These are phyloP conservation scores for Plagiodera versicolora DNA, from an alignment of 2,888 invertebrate genomes.

Conservation along the genomic window DNA sequence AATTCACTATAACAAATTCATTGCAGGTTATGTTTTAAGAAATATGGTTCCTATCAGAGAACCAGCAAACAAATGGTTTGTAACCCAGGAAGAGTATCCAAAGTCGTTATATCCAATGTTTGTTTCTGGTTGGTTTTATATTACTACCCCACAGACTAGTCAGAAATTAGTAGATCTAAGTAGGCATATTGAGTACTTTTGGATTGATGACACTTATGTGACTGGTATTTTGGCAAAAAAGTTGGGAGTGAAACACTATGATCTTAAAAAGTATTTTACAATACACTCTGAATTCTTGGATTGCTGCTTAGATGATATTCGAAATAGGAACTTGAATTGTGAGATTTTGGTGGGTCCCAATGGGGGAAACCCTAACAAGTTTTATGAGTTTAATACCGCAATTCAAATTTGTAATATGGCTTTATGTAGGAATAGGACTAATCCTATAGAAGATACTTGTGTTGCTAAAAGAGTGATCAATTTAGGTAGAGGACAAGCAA, in stretches of 20 bases:
- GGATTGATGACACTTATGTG: constrained; percentile 89
- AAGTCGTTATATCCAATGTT: constrained; percentile 69
- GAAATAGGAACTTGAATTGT: constrained; percentile 61
- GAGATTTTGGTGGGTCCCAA: constrained; percentile 75
- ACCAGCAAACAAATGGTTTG: constrained; percentile 78
- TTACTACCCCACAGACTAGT: constrained; percentile 70
- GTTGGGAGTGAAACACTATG: constrained; percentile 60
- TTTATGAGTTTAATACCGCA: constrained; percentile 67
- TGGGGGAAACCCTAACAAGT: constrained; percentile 72
- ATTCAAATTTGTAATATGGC: constrained; percentile 62
- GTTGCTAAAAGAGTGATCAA: constrained; percentile 54
- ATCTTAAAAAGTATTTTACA: constrained; percentile 66
- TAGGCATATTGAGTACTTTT: constrained; percentile 69
- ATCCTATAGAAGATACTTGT: constrained; percentile 62
- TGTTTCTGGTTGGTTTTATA: constrained; percentile 83
- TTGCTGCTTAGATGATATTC: constrained; percentile 71
- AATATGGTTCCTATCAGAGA: constrained; percentile 66
- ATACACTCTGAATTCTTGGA: constrained; percentile 72
- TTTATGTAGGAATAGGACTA: constrained; percentile 58
- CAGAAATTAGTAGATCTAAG: constrained; percentile 61
- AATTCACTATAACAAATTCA: constrained; percentile 44
- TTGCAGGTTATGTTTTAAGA: constrained; percentile 70
- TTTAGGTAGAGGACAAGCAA: constrained; percentile 43
- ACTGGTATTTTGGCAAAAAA: constrained; percentile 75
- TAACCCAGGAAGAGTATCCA: constrained; percentile 67